Percentiles rank a stretch among this genome's conserved stretches.
Evolutionary conservation across 1,140 invertebrate species (phyloP).

Genomic region (Lasioglossum albipes): DNA sequence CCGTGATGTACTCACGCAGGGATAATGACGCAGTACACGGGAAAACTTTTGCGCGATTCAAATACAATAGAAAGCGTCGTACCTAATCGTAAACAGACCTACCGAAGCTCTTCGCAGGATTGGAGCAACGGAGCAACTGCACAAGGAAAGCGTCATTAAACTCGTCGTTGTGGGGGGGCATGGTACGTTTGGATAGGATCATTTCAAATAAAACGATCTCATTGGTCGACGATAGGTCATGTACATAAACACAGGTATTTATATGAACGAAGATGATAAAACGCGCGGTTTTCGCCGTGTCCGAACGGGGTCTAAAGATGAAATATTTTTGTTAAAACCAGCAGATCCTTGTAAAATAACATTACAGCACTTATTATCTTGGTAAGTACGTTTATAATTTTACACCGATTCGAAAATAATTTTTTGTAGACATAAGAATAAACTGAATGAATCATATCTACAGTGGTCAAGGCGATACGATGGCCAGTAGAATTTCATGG

Average conservation of each 20-base stretch:
- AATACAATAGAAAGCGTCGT: conserved; percentile 36
- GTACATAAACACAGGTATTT: too few relatives aligned
- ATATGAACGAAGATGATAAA: too few relatives aligned
- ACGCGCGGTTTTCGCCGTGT: too few relatives aligned
- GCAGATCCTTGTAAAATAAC: conserved; percentile 92
- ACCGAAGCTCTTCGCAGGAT: conserved; percentile 33
- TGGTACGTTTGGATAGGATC: not conserved
- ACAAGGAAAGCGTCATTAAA: not conserved
- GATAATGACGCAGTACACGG: not conserved
- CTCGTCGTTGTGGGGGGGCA: not conserved
- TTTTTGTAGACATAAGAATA: not conserved
- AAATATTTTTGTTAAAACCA: conserved; percentile 98
- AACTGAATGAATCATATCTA: conserved; percentile 53
- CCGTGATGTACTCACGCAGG: not conserved
- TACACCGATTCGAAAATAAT: not conserved
- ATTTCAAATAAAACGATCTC: conserved; percentile 24
- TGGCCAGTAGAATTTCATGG: conserved; percentile 97
- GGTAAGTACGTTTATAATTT: conserved; percentile 69
- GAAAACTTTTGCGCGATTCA: conserved; percentile 24
- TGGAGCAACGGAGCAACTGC: conserved; percentile 29
- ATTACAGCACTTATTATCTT: conserved; percentile 88
- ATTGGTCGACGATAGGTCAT: conserved; percentile 29
- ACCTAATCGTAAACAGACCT: not conserved
- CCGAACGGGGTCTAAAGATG: too few relatives aligned
- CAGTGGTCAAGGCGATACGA: conserved; percentile 95